Conservation (phyloP, 2,888 invertebrate genomes). For the Leucoma salicis region DNA sequence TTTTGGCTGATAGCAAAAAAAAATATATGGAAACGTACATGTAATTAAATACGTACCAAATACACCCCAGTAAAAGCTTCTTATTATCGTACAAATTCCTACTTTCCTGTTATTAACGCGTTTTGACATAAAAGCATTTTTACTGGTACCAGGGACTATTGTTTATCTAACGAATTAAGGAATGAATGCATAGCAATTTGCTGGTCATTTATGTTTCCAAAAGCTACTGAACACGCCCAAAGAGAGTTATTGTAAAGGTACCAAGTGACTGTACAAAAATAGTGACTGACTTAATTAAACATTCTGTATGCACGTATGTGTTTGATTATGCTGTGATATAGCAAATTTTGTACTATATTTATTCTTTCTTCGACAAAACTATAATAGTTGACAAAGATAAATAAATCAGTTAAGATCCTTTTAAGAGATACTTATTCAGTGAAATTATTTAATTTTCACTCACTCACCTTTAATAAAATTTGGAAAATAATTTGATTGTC, state of each 20-base stretch:
- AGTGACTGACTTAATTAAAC: conserved; percentile 34
- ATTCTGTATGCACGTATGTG: conserved; percentile 33
- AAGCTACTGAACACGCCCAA: conserved; percentile 5
- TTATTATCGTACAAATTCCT: conserved; percentile 9
- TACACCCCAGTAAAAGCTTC: conserved; percentile 4
- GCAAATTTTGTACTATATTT: conserved; percentile 25
- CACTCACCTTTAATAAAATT: too few species aligned
- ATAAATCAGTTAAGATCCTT: too few species aligned
- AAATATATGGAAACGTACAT: too few species aligned
- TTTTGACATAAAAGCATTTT: conserved; percentile 11
- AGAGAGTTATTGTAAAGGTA: too few species aligned
- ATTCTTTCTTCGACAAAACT: too few species aligned
- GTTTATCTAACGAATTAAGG: conserved; percentile 28
- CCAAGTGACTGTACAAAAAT: conserved; percentile 24
- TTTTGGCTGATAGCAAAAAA: too few species aligned
- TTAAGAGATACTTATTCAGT: too few species aligned
- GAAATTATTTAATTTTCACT: too few species aligned
- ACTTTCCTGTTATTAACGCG: not conserved
- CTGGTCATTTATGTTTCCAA: conserved; percentile 14
- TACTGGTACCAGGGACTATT: conserved; percentile 20
- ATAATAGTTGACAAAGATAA: too few species aligned
- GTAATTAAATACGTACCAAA: not conserved
- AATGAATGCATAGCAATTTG: conserved; percentile 29
- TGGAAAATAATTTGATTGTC: too few species aligned
- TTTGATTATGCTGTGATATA: too few species aligned